Evolutionary conservation across 2,797 vertebrate species (phyloP).

Genomic region (Brachyrhaphis roseni): DNA sequence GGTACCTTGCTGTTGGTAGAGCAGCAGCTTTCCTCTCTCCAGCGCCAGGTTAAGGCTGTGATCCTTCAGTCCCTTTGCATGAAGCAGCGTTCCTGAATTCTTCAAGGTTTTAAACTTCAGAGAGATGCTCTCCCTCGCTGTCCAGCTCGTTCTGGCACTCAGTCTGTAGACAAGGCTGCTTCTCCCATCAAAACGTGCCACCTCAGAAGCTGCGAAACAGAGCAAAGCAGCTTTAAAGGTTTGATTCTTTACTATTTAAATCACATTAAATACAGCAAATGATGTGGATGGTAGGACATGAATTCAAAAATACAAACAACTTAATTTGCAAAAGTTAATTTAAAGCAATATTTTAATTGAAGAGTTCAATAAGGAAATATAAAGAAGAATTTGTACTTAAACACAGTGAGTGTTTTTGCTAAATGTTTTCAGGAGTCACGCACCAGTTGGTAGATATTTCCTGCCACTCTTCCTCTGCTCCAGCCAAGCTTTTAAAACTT

Average conservation of each 20-base stretch:
- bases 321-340: background rate
- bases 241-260: background rate
- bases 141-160: constrained; percentile 88
- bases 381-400: background rate
- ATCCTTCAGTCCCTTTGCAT: constrained; percentile 90
- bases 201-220: constrained; percentile 84
- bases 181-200: constrained; percentile 91
- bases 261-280: background rate
- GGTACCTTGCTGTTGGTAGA: constrained; percentile 90
- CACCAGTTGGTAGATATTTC: background rate
- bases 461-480: background rate
- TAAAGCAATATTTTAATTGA: background rate
- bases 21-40: constrained; percentile 87
- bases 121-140: constrained; percentile 89
- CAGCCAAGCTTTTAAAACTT: background rate
- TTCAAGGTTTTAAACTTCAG: constrained; percentile 93
- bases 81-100: constrained; percentile 91
- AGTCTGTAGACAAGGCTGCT: constrained; percentile 90
- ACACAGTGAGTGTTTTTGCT: background rate
- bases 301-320: background rate
- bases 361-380: background rate
- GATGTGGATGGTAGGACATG: background rate
- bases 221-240: background rate
- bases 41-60: constrained; percentile 92
- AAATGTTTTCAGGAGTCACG: background rate